phyloP scores from a whole-genome alignment of 2,797 vertebrate species.

The Okamejei kenojei region DNA sequence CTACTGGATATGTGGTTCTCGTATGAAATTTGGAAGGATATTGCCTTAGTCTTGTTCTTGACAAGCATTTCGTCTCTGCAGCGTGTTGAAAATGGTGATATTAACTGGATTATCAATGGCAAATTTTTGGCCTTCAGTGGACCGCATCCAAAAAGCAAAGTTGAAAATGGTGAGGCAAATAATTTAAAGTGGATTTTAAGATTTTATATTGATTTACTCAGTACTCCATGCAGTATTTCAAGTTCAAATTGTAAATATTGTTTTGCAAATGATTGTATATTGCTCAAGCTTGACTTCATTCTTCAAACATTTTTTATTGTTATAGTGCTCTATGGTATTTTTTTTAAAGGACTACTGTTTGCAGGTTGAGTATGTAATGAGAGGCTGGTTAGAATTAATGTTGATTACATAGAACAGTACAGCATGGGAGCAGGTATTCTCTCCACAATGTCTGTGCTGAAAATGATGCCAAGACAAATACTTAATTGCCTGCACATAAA shows the following conservation, averaged over 20 bases:
- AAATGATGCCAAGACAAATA: too few relatives aligned
- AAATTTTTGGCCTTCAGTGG: conserved; percentile 95
- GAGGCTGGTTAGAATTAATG: not conserved
- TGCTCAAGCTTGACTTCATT: not conserved
- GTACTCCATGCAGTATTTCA: not conserved
- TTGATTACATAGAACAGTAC: too few relatives aligned
- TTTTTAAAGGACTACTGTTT: not conserved
- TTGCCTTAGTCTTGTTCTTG: not conserved
- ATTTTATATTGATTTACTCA: not conserved
- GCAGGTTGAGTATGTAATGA: not conserved
- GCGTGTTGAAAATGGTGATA: conserved; percentile 95
- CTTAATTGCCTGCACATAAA: too few relatives aligned
- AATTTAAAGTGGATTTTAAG: not conserved
- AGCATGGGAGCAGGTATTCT: too few relatives aligned
- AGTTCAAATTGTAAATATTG: not conserved
- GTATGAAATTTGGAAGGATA: not conserved
- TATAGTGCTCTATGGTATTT: not conserved
- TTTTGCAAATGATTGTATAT: not conserved
- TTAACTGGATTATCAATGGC: conserved; percentile 91
- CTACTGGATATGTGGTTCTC: not conserved
- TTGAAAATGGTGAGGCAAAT: conserved; percentile 78
- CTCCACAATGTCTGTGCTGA: too few relatives aligned
- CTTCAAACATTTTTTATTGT: not conserved
- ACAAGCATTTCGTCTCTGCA: conserved; percentile 46
- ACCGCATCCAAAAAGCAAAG: conserved; percentile 86